Percentiles rank a stretch among this genome's conserved stretches.
Evolutionary conservation across 1,140 invertebrate genomes (phyloP).

Genomic region (Drosophila parvula): DNA sequence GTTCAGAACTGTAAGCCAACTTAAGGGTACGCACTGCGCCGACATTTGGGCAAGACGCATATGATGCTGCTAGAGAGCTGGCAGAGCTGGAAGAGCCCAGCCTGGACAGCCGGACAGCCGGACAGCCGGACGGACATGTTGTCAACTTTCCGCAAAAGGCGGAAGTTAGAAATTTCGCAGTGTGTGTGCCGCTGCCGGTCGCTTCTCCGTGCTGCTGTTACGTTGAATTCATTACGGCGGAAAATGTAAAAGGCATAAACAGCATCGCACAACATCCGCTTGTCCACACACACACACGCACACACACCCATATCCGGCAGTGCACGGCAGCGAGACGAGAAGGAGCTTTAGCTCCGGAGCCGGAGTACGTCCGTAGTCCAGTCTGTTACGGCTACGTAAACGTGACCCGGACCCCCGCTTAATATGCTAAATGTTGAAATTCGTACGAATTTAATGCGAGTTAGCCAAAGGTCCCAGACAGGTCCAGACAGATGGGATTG

Average conservation of each 20-base stretch:
- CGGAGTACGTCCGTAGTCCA: slow-evolving; percentile 6
- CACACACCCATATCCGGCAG: slow-evolving; percentile 26
- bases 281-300: slow-evolving; percentile 37
- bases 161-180: slow-evolving; percentile 80
- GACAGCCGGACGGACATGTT: slow-evolving; percentile 64
- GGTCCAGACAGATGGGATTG: slow-evolving; percentile 43
- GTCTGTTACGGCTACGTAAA: slow-evolving; percentile 23
- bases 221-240: slow-evolving; percentile 80
- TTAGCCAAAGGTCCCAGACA: slow-evolving; percentile 48
- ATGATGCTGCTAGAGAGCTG: slow-evolving; percentile 11
- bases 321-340: slow-evolving; percentile 63
- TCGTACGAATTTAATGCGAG: slow-evolving; percentile 73
- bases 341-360: slow-evolving; percentile 1
- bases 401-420: slow-evolving; percentile 53
- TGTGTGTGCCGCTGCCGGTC: slow-evolving; percentile 18
- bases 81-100: neutral
- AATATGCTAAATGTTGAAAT: slow-evolving; percentile 78
- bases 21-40: slow-evolving; percentile 34
- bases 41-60: slow-evolving; percentile 44
- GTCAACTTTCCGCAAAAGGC: slow-evolving; percentile 79
- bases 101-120: neutral
- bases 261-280: slow-evolving; percentile 80
- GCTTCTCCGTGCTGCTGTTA: slow-evolving; percentile 15
- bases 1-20: slow-evolving; percentile 37
- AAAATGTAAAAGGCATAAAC: slow-evolving; percentile 82